phyloP scores from a whole-genome alignment of 2,888 invertebrate genomes.

The Limnephilus rhombicus region DNA sequence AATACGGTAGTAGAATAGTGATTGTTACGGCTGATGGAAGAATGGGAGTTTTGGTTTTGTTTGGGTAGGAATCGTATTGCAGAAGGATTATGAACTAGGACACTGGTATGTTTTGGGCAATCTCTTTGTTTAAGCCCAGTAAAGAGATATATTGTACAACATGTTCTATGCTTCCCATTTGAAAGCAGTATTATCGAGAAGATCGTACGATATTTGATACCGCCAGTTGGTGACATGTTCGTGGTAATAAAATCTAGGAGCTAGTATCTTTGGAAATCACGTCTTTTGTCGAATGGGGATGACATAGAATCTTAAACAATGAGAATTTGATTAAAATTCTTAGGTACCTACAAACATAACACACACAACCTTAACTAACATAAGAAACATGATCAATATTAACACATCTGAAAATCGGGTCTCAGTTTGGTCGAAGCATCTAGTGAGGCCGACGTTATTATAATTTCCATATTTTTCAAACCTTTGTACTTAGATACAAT shows the following conservation, averaged over 20 bases:
- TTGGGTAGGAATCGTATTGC: conserved; percentile 45
- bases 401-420: not conserved
- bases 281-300: not conserved
- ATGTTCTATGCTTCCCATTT: not conserved
- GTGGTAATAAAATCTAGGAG: not conserved
- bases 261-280: not conserved
- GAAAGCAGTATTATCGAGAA: not conserved
- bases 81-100: conserved; percentile 40
- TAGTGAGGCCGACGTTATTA: not conserved
- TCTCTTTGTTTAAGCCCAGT: not conserved
- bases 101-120: conserved; percentile 8
- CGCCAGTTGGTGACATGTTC: not conserved
- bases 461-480: not conserved
- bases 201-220: conserved; percentile 8
- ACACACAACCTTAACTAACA: not conserved
- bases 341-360: not conserved
- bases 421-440: not conserved
- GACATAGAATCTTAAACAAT: not conserved
- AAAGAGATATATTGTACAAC: not conserved
- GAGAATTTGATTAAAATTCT: not conserved
- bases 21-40: conserved; percentile 29
- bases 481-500: not conserved
- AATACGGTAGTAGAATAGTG: conserved; percentile 36
- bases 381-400: too few species aligned
- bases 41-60: conserved; percentile 28